Evolutionary conservation across 2,888 invertebrate species (phyloP), one percentile per base, ranked within the genome.

Genomic region (Galerucella calmariensis): DNA sequence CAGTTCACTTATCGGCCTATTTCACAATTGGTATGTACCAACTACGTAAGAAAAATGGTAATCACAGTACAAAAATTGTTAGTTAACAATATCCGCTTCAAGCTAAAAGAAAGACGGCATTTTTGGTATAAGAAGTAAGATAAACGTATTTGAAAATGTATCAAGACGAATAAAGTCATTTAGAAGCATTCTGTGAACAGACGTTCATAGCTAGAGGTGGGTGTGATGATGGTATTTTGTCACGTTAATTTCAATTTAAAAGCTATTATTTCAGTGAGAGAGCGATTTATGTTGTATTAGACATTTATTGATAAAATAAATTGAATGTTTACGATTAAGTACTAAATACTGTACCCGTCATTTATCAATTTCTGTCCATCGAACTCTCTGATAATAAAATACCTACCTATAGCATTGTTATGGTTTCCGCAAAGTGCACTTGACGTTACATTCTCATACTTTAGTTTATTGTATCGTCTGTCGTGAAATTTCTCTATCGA

Each of bases 11-110:
- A 48, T 48, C 11, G 59, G 59, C 59, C 59, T 59, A 48, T 24
- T 35, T 46, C 41, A 9, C 8, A 41, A 41, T 41, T 41, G 35
- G 8, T 4, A 27, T 41, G 35, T 41, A 9, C 1, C 35, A 35
- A 65, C 46, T 67, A 67, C 72, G 41, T 51, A 72, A 66, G 72
- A 67, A 72, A 59, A 59, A 59, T 20, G 59, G 16, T 59, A 59
- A 59, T 59, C 4, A 24, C 59, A 59, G 20, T 41, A 14, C 20
- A 16, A 59, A 59, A 59, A 59, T 59, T 59, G 59, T 59, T 59
- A 12, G 59, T 59, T 59, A 59, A 59, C 59, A 59, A 59, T 59
- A 59, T 24, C 59, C 24, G 20, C 16, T 59, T n/a, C 5, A 59
- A 24, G 16, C 20, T 24, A 16, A 59, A 59, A 59, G 59, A 59